Conservation (phyloP, 2,113 vertebrate genomes). For the Fulmarus glacialis region DNA sequence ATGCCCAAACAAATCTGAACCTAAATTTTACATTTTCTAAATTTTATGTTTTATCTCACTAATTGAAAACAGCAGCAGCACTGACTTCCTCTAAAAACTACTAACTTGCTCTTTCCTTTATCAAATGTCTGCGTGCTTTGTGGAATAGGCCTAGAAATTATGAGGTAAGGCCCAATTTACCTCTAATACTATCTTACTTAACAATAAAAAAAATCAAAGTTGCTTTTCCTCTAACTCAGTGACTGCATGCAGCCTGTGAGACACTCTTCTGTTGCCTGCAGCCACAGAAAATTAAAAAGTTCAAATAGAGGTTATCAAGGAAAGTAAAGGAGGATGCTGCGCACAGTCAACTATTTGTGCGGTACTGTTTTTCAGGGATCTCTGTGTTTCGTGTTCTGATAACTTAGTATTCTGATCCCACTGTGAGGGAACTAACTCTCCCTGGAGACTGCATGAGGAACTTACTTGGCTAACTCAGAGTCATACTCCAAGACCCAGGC, state of each 20-base stretch:
- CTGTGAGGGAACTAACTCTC: neutral
- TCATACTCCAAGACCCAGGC: neutral
- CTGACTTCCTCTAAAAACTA: neutral
- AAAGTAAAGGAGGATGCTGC: neutral
- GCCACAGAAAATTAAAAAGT: neutral
- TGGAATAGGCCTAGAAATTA: neutral
- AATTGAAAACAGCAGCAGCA: neutral
- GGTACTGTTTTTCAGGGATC: neutral
- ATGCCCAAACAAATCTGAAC: neutral
- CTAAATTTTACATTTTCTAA: neutral
- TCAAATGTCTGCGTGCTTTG: neutral
- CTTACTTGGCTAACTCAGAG: neutral
- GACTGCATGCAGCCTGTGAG: neutral
- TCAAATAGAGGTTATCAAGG: neutral
- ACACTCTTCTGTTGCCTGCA: neutral
- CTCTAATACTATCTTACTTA: neutral
- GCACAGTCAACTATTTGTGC: neutral
- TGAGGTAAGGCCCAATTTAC: neutral
- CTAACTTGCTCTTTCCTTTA: neutral
- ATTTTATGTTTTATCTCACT: neutral
- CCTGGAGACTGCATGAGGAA: neutral
- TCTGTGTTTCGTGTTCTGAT: neutral
- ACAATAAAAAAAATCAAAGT: neutral
- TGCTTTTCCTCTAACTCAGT: neutral
- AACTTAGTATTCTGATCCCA: neutral